Percentiles rank a stretch among this genome's conserved stretches.
These are phyloP conservation scores for Aspidapion aeneum DNA, from an alignment of 2,888 invertebrate species.

Conservation along the genomic window DNA sequence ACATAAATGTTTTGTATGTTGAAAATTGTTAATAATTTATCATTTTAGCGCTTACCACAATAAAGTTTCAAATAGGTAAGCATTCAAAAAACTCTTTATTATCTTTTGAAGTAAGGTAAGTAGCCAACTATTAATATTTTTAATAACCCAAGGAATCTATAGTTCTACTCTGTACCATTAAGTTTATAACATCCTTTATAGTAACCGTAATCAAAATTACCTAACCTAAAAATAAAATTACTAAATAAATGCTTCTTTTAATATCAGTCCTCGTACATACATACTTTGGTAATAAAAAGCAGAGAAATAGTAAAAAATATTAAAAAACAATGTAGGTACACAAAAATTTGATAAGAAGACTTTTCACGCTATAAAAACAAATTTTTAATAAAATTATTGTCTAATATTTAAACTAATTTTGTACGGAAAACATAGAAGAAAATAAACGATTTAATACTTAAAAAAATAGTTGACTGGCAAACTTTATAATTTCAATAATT, in stretches of 20 bases:
- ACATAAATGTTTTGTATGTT: no score
- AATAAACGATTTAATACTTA: neutral
- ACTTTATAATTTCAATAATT: no score
- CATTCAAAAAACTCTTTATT: no score
- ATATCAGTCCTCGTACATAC: neutral
- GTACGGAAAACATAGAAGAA: neutral
- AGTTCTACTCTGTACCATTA: no score
- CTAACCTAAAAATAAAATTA: conserved; percentile 1
- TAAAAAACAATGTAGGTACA: neutral
- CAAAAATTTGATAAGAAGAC: neutral
- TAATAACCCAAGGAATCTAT: no score
- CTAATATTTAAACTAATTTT: neutral
- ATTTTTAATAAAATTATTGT: neutral
- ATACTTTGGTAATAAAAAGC: neutral
- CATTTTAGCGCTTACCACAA: no score
- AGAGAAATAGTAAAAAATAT: neutral
- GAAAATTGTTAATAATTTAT: no score
- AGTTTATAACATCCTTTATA: no score
- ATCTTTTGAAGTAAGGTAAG: no score
- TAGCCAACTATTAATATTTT: no score
- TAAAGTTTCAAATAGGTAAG: no score
- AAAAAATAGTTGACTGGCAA: neutral
- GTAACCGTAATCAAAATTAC: no score
- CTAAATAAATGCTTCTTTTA: conserved; percentile 3
- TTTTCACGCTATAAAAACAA: neutral